These are phyloP conservation scores for Nymphalis c-album DNA, from an alignment of 2,888 invertebrate genomes.

Conservation along the genomic window DNA sequence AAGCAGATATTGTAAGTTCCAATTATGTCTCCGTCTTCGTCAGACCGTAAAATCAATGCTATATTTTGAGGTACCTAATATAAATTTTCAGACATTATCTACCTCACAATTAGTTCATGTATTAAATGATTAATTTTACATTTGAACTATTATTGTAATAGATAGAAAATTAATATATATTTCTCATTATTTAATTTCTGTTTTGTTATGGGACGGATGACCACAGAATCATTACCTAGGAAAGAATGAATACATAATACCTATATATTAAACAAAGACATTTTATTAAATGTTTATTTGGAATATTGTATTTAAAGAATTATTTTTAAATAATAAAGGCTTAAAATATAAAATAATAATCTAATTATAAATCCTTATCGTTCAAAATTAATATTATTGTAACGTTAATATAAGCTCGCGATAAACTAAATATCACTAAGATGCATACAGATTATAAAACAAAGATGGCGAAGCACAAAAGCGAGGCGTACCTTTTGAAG, in stretches of 20 bases:
- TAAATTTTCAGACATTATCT: neutral
- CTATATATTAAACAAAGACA: no score
- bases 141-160: no score
- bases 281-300: no score
- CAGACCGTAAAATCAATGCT: conserved; percentile 11
- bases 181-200: neutral
- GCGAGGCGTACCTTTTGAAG: conserved; percentile 25
- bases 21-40: conserved; percentile 8
- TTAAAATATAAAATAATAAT: neutral
- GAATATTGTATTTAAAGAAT: no score
- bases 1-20: conserved; percentile 6
- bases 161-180: no score
- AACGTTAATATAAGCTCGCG: conserved; percentile 8
- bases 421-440: conserved; percentile 15
- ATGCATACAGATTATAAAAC: conserved; percentile 24
- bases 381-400: conserved; percentile 8
- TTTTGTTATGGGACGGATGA: neutral
- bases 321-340: no score
- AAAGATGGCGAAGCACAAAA: conserved; percentile 23
- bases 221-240: neutral
- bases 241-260: neutral
- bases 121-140: neutral
- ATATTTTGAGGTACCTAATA: neutral
- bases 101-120: neutral
- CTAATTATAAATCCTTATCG: neutral